Conservation (phyloP, 2,888 invertebrate genomes). For the Oeneis ivallda region DNA sequence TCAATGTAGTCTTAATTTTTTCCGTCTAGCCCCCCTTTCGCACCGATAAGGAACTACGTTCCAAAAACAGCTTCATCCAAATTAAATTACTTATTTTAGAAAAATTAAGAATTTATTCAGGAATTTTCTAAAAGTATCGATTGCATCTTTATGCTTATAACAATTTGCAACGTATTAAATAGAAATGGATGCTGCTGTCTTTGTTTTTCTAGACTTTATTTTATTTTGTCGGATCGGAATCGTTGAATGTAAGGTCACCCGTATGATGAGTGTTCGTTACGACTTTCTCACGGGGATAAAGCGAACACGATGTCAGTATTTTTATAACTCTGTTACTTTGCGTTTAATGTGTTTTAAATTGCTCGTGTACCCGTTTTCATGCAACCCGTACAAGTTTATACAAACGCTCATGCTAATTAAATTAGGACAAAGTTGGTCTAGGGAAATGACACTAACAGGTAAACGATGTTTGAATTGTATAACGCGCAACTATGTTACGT, state of each 20-base stretch:
- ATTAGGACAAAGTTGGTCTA: slow-evolving; percentile 15
- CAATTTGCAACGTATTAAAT: too few relatives aligned
- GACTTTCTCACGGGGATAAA: slow-evolving; percentile 36
- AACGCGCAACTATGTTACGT: background rate
- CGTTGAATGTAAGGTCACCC: slow-evolving; percentile 5
- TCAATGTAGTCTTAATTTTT: too few relatives aligned
- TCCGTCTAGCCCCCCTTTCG: too few relatives aligned
- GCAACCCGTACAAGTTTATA: slow-evolving; percentile 17
- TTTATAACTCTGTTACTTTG: slow-evolving; percentile 37
- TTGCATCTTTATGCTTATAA: too few relatives aligned
- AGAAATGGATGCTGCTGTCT: too few relatives aligned
- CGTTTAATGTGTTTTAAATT: slow-evolving; percentile 27
- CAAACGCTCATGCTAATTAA: slow-evolving; percentile 19
- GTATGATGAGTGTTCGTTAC: slow-evolving; percentile 23
- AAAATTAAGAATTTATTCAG: too few relatives aligned
- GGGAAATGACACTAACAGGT: slow-evolving; percentile 16
- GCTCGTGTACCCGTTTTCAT: slow-evolving; percentile 4
- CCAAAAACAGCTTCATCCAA: too few relatives aligned
- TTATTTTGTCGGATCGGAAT: slow-evolving; percentile 9
- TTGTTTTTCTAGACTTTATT: too few relatives aligned
- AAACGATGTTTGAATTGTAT: background rate
- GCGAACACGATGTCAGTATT: slow-evolving; percentile 32
- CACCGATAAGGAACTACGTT: too few relatives aligned
- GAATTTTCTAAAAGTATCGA: too few relatives aligned
- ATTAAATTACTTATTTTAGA: too few relatives aligned